Base-by-base conservation (phyloP, 2,113 vertebrate genomes). In the Felis catus region DNA sequence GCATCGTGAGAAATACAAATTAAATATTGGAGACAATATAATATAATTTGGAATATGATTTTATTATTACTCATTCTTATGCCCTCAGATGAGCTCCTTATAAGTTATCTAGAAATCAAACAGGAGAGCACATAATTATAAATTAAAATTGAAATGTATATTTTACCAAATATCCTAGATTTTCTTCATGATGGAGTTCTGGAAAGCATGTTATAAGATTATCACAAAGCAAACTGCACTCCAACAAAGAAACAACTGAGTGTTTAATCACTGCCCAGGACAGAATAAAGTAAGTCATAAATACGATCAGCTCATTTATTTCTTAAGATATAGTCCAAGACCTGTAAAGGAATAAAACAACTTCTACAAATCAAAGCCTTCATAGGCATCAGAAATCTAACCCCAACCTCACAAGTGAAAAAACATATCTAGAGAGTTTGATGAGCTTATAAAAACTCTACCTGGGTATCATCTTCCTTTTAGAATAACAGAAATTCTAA, bases 141-240 rank as follows among this genome's bases (percentile, higher is more conserved):
- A 33, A 88, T 66, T 81, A 95, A 91, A 94, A 85, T 78, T 89
- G 74, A 45, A 73, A 48, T 83, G 16, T 55, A n/a, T 76, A 55
- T 94, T 96, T 70, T 70, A 89, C 16, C 18, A 91, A 71, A 45
- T 96, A 81, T 58, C 31, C 19, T 95, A 84, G 31, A 11, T 82
- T 94, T 92, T 94, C 36, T 74, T 88, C 41, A 81, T 36, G 6
- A 51, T 73, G 5, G 5, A 8, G 0, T 89, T 82, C 73, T 92
- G 11, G 10, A 94, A 81, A 96, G 2, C 19, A 73, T 73, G 23
- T 5, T 86, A 27, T 31, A 92, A 86, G 2, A 78, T 53, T 61
- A 71, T 55, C 3, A 65, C 25, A 66, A 74, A 93, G 16, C 4
- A 80, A 91, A 55, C 65, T 16, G 79, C 31, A 84, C 0, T 71